phyloP scores from a whole-genome alignment of 64 coral and sea anemone species.

The Trachythela sp. region DNA sequence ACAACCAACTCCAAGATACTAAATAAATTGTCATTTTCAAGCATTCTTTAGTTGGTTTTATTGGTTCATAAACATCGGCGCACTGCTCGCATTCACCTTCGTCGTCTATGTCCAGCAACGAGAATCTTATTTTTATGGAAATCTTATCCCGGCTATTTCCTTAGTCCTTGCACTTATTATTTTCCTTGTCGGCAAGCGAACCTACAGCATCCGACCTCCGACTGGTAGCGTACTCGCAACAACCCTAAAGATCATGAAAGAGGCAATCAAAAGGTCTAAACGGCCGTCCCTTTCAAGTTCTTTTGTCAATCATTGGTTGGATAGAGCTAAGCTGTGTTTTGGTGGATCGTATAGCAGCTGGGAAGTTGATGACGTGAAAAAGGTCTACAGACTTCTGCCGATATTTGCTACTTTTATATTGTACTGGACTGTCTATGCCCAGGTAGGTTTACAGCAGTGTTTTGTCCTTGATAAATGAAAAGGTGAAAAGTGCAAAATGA shows the following conservation, averaged over 20 bases:
- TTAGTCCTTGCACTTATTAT: slow-evolving; percentile 52
- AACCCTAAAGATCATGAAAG: slow-evolving; percentile 41
- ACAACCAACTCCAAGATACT: too few relatives aligned
- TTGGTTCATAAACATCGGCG: slow-evolving; percentile 83
- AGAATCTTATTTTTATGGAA: slow-evolving; percentile 43
- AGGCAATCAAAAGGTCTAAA: slow-evolving; percentile 32
- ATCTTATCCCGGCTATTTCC: slow-evolving; percentile 45
- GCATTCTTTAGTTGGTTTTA: slow-evolving; percentile 96
- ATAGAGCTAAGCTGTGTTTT: slow-evolving; percentile 54
- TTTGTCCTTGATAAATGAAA: not conserved
- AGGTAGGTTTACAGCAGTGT: slow-evolving; percentile 22
- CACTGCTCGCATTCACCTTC: slow-evolving; percentile 65
- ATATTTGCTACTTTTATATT: slow-evolving; percentile 58
- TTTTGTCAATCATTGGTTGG: slow-evolving; percentile 45
- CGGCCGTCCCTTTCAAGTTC: not conserved
- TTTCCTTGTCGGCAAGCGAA: slow-evolving; percentile 51
- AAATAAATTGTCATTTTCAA: not conserved
- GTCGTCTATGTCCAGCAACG: slow-evolving; percentile 68
- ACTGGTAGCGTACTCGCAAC: slow-evolving; percentile 53
- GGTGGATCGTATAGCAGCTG: slow-evolving; percentile 53
- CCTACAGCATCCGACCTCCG: slow-evolving; percentile 47
- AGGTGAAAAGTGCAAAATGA: not conserved
- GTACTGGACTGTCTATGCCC: slow-evolving; percentile 63
- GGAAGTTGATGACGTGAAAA: slow-evolving; percentile 73
- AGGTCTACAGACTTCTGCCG: slow-evolving; percentile 53